phyloP scores from a whole-genome alignment of 2,113 vertebrate species.

The Cepphus grylle region DNA sequence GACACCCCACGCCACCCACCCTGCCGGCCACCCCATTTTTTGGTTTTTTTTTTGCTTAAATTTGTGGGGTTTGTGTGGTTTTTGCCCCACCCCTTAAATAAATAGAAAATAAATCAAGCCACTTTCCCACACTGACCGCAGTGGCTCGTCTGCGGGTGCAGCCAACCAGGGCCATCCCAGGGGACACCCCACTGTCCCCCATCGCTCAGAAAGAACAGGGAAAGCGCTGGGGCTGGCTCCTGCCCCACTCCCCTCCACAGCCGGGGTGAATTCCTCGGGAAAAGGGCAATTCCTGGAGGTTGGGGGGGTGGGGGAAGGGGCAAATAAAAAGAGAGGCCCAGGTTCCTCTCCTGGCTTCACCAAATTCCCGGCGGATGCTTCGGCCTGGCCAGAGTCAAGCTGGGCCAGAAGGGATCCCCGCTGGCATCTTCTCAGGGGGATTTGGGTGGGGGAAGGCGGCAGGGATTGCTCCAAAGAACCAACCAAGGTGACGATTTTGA shows the following conservation, averaged over 20 bases:
- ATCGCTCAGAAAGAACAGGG: not conserved
- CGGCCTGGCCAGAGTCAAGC: too few species aligned
- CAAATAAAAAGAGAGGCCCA: not conserved
- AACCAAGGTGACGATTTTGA: not conserved
- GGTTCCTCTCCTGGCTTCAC: not conserved
- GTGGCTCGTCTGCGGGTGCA: too few species aligned
- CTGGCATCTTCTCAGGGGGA: fast-evolving
- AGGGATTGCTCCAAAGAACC: not conserved
- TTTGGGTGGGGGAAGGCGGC: not conserved
- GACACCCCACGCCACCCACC: fast-evolving
- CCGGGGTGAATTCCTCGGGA: not conserved
- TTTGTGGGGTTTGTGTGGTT: not conserved
- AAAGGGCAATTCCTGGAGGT: not conserved
- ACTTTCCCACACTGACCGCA: not conserved
- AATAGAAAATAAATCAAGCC: not conserved
- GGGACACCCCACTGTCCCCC: not conserved
- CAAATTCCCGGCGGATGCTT: not conserved
- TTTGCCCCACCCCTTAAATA: too few species aligned
- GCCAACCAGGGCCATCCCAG: not conserved
- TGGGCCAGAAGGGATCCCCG: not conserved
- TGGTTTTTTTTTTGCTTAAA: not conserved
- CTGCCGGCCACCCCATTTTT: fast-evolving
- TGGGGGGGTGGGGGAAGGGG: not conserved
- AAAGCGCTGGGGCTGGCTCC: not conserved
- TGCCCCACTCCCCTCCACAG: too few species aligned